Base-by-base conservation (phyloP, 2,113 vertebrate genomes). In the Melanerpes formicivorus region DNA sequence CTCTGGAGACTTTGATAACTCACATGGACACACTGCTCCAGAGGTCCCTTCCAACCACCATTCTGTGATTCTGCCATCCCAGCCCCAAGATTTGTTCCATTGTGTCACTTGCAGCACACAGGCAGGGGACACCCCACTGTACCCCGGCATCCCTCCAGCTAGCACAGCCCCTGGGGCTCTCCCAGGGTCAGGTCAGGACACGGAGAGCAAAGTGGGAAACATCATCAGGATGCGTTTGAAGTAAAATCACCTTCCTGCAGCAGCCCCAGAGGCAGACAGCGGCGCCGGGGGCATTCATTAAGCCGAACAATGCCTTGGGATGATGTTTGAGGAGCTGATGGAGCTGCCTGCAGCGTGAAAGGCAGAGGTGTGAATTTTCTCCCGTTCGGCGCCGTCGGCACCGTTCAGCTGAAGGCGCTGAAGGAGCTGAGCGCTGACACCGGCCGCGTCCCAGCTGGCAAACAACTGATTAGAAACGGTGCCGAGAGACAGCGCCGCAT, bases 131-230 rank as follows among this genome's bases (percentile, higher is more conserved):
- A 26, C 3, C 18, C 75, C 58, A 0, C 0, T 2, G 29, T 69
- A 62, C 3, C 37, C 19, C 80, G 17, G 40, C 17, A 3, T 19
- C 42, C 48, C 48, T 27, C 22, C 11, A 7, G 23, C 13, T 66
- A 37, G 25, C 26, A 12, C 12, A 73, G 34, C 37, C 56, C 59
- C 60, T 8, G 0, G 0, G 64, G 42, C 32, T n/a, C 12, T 58
- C 19, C 32, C 1, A 1, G 34, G n/a, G 30, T 32, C 73, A 19
- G 55, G 16, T 1, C 5, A 2, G 54, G 50, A 13, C 19, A 4
- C 0, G 15, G 42, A 3, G 32, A 6, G 2, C 0, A 13, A n/a
- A 11, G 14, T 1, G 34, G 29, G 15, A 63, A 75, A 13, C 3
- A 0, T n/a, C n/a, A 0, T 0, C 4, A 4, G 54, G 82, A 34